phyloP scores from a whole-genome alignment of 2,113 vertebrate genomes.

The Halichoeres trimaculatus region DNA sequence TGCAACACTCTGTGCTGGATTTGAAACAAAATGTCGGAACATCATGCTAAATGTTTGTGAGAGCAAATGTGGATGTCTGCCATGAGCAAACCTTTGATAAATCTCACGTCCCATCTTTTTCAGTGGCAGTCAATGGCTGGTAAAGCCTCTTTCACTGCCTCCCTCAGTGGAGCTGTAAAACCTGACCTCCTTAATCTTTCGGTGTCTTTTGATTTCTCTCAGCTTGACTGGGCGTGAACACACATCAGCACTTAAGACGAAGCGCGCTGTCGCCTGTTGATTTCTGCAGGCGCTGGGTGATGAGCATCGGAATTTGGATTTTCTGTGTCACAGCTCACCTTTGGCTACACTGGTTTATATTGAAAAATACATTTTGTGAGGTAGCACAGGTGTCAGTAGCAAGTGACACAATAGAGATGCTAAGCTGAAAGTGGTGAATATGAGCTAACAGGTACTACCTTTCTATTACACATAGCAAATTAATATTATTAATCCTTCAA shows the following conservation, averaged over 20 bases:
- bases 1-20: not conserved
- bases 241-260: slow-evolving; percentile 55
- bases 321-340: not conserved
- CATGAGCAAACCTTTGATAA: not conserved
- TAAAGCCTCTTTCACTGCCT: slow-evolving; percentile 40
- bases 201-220: slow-evolving; percentile 68
- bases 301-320: slow-evolving; percentile 22
- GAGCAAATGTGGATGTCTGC: not conserved
- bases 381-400: not conserved
- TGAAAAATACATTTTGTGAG: not conserved
- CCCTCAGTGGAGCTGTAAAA: slow-evolving; percentile 51
- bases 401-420: not conserved
- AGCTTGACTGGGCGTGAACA: slow-evolving; percentile 65
- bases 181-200: slow-evolving; percentile 74
- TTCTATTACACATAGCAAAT: not conserved
- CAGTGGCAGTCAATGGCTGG: slow-evolving; percentile 50
- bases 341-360: not conserved
- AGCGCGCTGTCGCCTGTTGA: slow-evolving; percentile 52
- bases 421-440: not conserved
- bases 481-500: not conserved
- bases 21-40: not conserved
- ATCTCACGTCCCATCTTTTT: slow-evolving; percentile 40
- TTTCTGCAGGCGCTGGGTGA: slow-evolving; percentile 26
- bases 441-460: not conserved
- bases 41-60: not conserved